Conservation (phyloP, 1,140 invertebrate genomes). For the Leguminivora glycinivorella region DNA sequence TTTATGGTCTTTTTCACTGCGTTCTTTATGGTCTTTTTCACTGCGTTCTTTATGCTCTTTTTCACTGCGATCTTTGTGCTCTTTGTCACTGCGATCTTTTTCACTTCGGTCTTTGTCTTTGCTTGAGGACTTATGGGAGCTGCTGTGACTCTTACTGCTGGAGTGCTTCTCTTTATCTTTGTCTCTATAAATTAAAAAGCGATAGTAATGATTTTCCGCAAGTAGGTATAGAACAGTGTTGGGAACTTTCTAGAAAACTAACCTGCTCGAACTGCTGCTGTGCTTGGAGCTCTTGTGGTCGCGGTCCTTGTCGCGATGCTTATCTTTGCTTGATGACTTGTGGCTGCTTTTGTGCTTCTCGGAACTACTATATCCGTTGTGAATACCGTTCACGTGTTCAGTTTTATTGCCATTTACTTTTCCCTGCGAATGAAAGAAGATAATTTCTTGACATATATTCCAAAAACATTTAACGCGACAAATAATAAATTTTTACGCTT, state of each 20-base stretch:
- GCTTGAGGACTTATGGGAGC: constrained; percentile 83
- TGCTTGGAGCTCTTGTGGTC: constrained; percentile 81
- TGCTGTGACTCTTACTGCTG: constrained; percentile 80
- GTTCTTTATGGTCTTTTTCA: constrained; percentile 78
- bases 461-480: constrained; percentile 26
- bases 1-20: constrained; percentile 73
- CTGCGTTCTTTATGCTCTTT: constrained; percentile 55
- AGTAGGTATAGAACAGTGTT: constrained; percentile 10
- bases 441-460: background rate
- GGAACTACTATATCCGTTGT: constrained; percentile 82
- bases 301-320: constrained; percentile 82
- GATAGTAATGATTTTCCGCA: background rate
- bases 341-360: constrained; percentile 83
- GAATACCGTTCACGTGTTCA: constrained; percentile 85
- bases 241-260: constrained; percentile 67
- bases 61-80: constrained; percentile 68
- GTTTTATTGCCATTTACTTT: constrained; percentile 76
- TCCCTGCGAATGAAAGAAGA: constrained; percentile 58
- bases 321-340: constrained; percentile 86
- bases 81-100: constrained; percentile 59
- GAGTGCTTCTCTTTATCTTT: constrained; percentile 80
- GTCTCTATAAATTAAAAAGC: constrained; percentile 55
- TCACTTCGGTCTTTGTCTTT: constrained; percentile 77
- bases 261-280: constrained; percentile 73
- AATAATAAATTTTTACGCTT: background rate